Evolutionary conservation across 2,888 invertebrate species (phyloP), one percentile per base, ranked within the genome.

Genomic region (Dicyrtoma fusca): DNA sequence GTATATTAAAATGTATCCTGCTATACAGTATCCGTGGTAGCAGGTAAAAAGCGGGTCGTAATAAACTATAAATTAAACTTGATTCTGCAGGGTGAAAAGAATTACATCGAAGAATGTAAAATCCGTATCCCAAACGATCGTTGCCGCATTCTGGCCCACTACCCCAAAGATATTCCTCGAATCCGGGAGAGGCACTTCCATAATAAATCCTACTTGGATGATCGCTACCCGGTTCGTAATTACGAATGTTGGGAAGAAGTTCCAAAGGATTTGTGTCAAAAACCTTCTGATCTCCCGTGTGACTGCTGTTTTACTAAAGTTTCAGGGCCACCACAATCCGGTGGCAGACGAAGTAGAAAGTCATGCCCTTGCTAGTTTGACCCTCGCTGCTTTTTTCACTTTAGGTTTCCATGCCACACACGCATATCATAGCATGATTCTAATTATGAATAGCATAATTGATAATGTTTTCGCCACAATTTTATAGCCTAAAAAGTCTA

Each of bases 181-280:
- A 23, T 26, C 1, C 57, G 51, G 5, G 53, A 51, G 19, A 23
- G 69, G 0, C 69, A 74, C 45, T 74, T 57, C 19, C 11, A 65
- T 19, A 68, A 73, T 10, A 73, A 74, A 19, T 77, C 75, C 13
- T 69, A 72, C 57, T 64, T 80, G 65, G 75, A 77, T 53, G 72
- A 68, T 51, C 62, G 77, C 21, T 77, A 72, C 25, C 80, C 77
- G 0, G 72, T 71, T 19, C 73, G 75, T 14, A 76, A 77, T 49
- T 78, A 51, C 25, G 79, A 79, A 64, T 78, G 77, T 44, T 80
- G 80, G 76, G 78, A 80, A 73, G 77, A 76, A 66, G 77, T 78
- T 14, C 78, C 79, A 0, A 66, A 68, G 17, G 34, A 63, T 13
- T 59, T 25, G 21, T 77, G 75, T 44, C 65, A 64, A 44, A 47